These are phyloP conservation scores for Motacilla tschutschensis DNA, from an alignment of 2,113 vertebrate genomes.

Conservation along the genomic window DNA sequence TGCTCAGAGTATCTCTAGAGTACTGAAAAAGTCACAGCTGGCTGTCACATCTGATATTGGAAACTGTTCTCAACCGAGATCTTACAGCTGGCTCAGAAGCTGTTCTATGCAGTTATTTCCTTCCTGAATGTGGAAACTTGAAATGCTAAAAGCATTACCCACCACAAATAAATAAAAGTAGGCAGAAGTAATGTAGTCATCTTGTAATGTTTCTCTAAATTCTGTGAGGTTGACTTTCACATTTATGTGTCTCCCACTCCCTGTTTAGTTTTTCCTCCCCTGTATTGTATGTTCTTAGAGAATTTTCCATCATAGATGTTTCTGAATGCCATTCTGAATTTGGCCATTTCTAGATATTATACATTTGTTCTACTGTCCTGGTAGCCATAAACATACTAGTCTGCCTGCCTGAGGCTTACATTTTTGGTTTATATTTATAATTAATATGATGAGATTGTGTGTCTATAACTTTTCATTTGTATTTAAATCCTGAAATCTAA, in stretches of 20 bases:
- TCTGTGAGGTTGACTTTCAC: neutral
- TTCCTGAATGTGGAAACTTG: neutral
- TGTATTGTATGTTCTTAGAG: neutral
- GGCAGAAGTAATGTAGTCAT: neutral
- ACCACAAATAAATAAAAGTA: neutral
- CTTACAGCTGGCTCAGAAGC: neutral
- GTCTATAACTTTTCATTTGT: neutral
- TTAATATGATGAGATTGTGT: neutral
- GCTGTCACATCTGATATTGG: neutral
- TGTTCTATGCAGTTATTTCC: neutral
- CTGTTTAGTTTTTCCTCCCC: neutral
- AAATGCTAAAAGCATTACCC: neutral
- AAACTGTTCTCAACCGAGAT: neutral
- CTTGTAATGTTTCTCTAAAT: neutral
- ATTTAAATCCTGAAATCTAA: neutral
- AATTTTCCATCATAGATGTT: neutral
- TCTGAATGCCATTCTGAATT: neutral
- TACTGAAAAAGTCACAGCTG: neutral
- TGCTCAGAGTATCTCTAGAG: fast-evolving
- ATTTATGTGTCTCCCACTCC: neutral
- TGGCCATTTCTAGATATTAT: neutral
- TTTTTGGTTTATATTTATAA: neutral
- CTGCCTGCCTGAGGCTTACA: neutral
- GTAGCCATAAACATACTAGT: neutral
- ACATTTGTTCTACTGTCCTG: neutral